phyloP scores from a whole-genome alignment of 2,888 invertebrate genomes.

The Furcula furcula region DNA sequence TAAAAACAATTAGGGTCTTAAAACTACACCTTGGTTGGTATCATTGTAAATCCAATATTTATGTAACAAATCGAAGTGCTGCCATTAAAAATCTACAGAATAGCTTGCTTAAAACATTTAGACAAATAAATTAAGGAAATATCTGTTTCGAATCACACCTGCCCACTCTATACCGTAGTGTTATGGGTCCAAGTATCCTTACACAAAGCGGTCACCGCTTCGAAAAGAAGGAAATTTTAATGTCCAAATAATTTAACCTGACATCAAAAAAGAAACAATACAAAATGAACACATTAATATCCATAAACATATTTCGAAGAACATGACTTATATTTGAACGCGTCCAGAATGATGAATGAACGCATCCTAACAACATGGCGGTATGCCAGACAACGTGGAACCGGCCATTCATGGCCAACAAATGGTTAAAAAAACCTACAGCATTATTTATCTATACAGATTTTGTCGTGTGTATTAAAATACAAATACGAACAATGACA shows the following conservation, averaged over 20 bases:
- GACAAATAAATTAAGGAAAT: too few species aligned
- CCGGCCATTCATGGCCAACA: slow-evolving; percentile 53
- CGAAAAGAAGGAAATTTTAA: not conserved
- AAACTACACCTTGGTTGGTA: too few species aligned
- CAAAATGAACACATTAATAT: not conserved
- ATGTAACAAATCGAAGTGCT: too few species aligned
- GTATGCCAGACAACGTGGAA: slow-evolving; percentile 62
- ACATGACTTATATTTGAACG: not conserved
- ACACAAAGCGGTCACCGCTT: too few species aligned
- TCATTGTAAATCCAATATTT: too few species aligned
- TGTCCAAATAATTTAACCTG: not conserved
- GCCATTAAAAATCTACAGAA: too few species aligned
- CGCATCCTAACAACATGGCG: slow-evolving; percentile 23
- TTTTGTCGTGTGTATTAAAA: slow-evolving; percentile 69
- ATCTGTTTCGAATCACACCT: too few species aligned
- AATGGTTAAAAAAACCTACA: slow-evolving; percentile 41
- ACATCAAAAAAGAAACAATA: not conserved
- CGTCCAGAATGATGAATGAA: slow-evolving; percentile 24
- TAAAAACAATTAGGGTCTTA: too few species aligned
- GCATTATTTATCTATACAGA: slow-evolving; percentile 65
- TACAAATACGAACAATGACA: slow-evolving; percentile 69
- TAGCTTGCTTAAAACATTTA: too few species aligned
- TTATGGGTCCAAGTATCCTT: too few species aligned
- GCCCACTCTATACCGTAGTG: too few species aligned
- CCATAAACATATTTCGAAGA: not conserved